Base-by-base conservation (phyloP, 2,113 vertebrate species). In the Dissostichus mawsoni region DNA sequence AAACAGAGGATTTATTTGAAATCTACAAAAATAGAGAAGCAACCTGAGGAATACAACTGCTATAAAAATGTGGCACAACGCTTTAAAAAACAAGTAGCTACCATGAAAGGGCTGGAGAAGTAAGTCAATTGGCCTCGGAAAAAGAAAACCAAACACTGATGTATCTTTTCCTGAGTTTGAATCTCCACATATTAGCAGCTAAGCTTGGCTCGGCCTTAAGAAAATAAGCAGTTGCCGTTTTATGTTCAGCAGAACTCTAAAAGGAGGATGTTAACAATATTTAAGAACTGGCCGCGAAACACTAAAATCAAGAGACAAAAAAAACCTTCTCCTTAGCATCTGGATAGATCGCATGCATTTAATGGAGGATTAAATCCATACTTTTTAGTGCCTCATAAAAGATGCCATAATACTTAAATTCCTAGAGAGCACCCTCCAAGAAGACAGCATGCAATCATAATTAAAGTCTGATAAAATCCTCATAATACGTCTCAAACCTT, bases 131-230 rank as follows among this genome's bases (percentile, higher is more conserved):
- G 53, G 65, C 71, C 80, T 53, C 12, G 3, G 69, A 62, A 41
- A 50, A 41, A 74, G 3, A 57, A 70, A 68, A 69, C 53, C 45
- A 14, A 51, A 61, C 50, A 57, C 13, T 51, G 36, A 47, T 66
- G 5, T 18, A 51, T 8, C 12, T 64, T 71, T 68, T 76, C 90
- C 90, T 84, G 90, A 90, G 88, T 83, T 64, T 74, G 0, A 69
- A 7, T 44, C 45, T 55, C 9, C 33, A 36, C 11, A 53, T 36
- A 68, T 61, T 23, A 64, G 55, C 65, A 77, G 67, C 55, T 52
- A 29, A 51, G 23, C 10, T 62, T 51, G 23, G 23, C 10, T 62
- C 45, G 33, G 23, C 12, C 8, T 66, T 9, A 16, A 66, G 9
- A 68, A 59, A 74, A 67, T 56, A 23, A 56, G 11, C 23, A 33